Conservation (phyloP, 2,888 invertebrate genomes). For the Hirtodrosophila confusa region DNA sequence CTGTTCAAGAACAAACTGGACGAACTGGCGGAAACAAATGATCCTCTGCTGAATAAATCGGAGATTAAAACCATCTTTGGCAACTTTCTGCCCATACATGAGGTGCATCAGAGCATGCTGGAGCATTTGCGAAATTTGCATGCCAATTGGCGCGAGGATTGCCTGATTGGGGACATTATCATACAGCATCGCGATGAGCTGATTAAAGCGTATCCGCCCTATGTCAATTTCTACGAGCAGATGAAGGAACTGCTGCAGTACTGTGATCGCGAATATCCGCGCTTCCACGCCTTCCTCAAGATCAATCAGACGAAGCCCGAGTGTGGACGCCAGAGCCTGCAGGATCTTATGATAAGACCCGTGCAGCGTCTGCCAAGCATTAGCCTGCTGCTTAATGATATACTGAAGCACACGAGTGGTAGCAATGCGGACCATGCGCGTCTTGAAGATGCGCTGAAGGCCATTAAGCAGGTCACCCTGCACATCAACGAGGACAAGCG, state of each 20-base stretch:
- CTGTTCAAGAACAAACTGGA: constrained; percentile 97
- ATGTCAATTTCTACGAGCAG: constrained; percentile 99
- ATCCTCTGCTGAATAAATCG: constrained; percentile 92
- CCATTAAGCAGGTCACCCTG: constrained; percentile 96
- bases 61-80: constrained; percentile 98
- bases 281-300: constrained; percentile 99
- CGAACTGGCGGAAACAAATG: constrained; percentile 90
- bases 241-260: constrained; percentile 96
- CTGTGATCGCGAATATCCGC: constrained; percentile 96
- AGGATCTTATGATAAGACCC: constrained; percentile 98
- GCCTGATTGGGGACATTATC: constrained; percentile 94
- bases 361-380: constrained; percentile 99
- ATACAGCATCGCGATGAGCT: constrained; percentile 94
- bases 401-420: constrained; percentile 95
- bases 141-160: constrained; percentile 93
- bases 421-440: constrained; percentile 94
- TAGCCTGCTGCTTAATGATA: constrained; percentile 96
- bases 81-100: constrained; percentile 96
- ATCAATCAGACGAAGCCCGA: constrained; percentile 97
- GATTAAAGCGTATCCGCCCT: constrained; percentile 97
- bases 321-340: constrained; percentile 97
- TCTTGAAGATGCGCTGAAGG: constrained; percentile 93
- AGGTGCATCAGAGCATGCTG: constrained; percentile 92
- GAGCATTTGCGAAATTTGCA: constrained; percentile 85
- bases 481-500: constrained; percentile 99